Evolutionary conservation across 2,113 vertebrate species (phyloP), one percentile per base, ranked within the genome.

Genomic region (Patagioenas fasciata): DNA sequence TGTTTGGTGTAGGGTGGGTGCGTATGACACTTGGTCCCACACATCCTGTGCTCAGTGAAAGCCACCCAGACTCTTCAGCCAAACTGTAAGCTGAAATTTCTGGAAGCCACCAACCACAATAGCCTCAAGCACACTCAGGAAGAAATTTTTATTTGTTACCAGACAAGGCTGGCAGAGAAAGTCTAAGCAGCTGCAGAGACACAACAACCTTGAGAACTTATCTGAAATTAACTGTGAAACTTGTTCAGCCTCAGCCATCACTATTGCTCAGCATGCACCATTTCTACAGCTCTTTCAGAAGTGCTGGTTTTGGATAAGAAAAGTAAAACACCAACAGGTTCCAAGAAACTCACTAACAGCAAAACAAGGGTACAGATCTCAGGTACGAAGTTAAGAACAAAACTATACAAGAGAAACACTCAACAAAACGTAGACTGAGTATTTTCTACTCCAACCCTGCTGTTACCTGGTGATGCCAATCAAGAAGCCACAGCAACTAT

Each of bases 221-320:
- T 79, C 42, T 82, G 78, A 65, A 95, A 80, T 3, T 15, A 80
- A 65, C 61, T 75, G 70, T 74, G 66, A 91, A 87, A 93, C 19
- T 93, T 60, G n/a, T 20, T 91, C 95, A 91, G 82, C 58, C 60
- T 75, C 72, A 81, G 69, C 70, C 80, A 91, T 82, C 87, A 53
- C 93, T 61, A 18, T 2, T 20, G 80, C 58, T 95, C 84, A 89
- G 85, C 47, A 72, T 8, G 10, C 50, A 54, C 36, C 58, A 38
- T 58, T 91, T 80, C 54, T 8, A 50, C 56, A n/a, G 77, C 42
- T 88, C 88, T 53, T 69, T 38, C 73, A 70, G 38, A 73, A 85
- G 57, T 54, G 18, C 7, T 47, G 44, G 44, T 47, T 47, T 47
- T 47, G 18, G 44, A 47, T 47, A 47, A 47, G 44, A 19, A 47